Evolutionary conservation across 2,888 invertebrate species (phyloP).

Genomic region (Dryadula phaetusa): DNA sequence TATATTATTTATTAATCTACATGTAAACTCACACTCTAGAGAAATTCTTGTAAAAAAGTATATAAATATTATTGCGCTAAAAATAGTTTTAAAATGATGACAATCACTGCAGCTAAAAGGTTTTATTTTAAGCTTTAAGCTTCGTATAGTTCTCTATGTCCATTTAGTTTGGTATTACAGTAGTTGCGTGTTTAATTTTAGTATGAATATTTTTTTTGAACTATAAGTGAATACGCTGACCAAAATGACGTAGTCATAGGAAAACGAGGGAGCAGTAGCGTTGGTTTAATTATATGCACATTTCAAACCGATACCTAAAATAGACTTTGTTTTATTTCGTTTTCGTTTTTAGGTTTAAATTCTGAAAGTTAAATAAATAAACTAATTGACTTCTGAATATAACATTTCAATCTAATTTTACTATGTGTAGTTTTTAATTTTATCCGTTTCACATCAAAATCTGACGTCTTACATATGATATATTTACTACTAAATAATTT

Average conservation of each 20-base stretch:
- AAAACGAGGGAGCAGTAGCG: slow-evolving; percentile 30
- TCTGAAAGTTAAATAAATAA: slow-evolving; percentile 3
- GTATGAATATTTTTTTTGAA: slow-evolving; percentile 1
- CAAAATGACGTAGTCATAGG: slow-evolving; percentile 30
- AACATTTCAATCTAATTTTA: slow-evolving; percentile 3
- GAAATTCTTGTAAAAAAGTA: too few relatives aligned
- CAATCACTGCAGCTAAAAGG: neutral
- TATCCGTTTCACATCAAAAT: neutral
- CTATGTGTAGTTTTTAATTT: neutral
- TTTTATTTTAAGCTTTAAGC: neutral
- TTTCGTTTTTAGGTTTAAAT: neutral
- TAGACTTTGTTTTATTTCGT: slow-evolving; percentile 11
- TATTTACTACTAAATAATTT: too few relatives aligned
- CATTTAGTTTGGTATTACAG: neutral
- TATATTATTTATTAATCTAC: too few relatives aligned
- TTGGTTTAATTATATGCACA: slow-evolving; percentile 32
- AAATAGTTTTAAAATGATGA: slow-evolving; percentile 3
- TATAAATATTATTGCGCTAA: too few relatives aligned
- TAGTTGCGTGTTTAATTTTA: neutral
- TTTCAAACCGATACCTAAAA: slow-evolving; percentile 31
- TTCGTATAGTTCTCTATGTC: neutral
- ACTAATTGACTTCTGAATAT: slow-evolving; percentile 6
- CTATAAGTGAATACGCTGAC: slow-evolving; percentile 14
- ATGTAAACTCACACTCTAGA: too few relatives aligned
- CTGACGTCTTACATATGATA: neutral